Evolutionary conservation across 2,113 vertebrate genomes (phyloP).

Genomic region (Perca flavescens): DNA sequence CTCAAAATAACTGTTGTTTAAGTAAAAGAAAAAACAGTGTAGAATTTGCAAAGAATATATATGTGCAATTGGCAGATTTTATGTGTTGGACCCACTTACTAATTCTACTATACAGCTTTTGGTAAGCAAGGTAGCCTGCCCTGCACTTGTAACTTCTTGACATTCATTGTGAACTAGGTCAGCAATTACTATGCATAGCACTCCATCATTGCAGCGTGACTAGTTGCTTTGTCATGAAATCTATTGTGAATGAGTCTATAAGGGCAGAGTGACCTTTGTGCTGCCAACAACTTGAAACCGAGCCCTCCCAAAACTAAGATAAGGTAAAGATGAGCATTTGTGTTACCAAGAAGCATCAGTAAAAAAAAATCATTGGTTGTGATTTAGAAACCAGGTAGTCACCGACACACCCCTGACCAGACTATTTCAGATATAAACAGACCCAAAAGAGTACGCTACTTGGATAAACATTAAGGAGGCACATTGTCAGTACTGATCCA

Average conservation of each 20-base stretch:
- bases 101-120: not conserved
- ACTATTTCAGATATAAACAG: not conserved
- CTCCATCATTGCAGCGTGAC: not conserved
- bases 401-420: not conserved
- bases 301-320: not conserved
- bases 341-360: not conserved
- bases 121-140: not conserved
- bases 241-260: not conserved
- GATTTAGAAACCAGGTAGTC: slow-evolving; percentile 1
- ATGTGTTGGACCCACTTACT: not conserved
- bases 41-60: no score
- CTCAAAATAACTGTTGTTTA: no score
- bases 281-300: slow-evolving; percentile 4
- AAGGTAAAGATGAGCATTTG: not conserved
- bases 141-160: not conserved
- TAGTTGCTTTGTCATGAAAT: not conserved
- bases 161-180: not conserved
- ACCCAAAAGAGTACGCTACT: not conserved
- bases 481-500: not conserved
- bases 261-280: slow-evolving; percentile 23
- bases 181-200: not conserved
- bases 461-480: not conserved
- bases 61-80: not conserved
- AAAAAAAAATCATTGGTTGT: slow-evolving; percentile 12
- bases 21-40: no score